A percentile compares a stretch with the other conserved stretches of the same genome.
These are phyloP conservation scores for Stictocephala bisonia DNA, from an alignment of 2,888 invertebrate species.

Conservation along the genomic window DNA sequence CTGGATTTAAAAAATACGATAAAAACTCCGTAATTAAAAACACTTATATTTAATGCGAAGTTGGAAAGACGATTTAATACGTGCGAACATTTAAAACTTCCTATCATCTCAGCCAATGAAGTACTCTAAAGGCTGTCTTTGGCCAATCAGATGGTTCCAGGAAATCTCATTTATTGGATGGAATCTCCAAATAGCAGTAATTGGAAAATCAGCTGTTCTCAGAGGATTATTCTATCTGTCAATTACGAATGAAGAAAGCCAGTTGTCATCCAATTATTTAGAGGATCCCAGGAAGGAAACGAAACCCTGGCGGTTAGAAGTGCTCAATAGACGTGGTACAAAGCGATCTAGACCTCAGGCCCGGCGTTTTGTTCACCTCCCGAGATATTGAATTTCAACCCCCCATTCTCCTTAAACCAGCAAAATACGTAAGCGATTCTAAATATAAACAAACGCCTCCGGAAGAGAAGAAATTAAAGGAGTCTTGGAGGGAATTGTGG, in stretches of 20 bases:
- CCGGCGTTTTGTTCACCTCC: constrained; percentile 28
- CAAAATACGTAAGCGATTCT: constrained; percentile 18
- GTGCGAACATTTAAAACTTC: no score
- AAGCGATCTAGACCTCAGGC: not conserved
- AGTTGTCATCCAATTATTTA: constrained; percentile 45
- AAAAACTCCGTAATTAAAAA: no score
- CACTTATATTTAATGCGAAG: no score
- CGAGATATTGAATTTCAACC: constrained; percentile 22
- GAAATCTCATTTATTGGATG: no score
- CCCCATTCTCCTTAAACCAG: constrained; percentile 11
- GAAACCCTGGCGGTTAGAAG: constrained; percentile 36
- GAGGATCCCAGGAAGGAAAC: constrained; percentile 41
- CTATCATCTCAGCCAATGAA: no score
- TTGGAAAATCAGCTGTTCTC: constrained; percentile 1
- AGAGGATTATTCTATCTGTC: constrained; percentile 11
- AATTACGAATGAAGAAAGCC: constrained; percentile 17
- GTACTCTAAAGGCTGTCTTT: no score
- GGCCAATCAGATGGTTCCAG: no score
- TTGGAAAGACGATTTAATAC: no score
- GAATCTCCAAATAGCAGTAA: not conserved
- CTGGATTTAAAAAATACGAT: no score
- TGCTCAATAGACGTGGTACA: constrained; percentile 34
- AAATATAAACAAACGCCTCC: constrained; percentile 40
- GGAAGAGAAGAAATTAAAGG: constrained; percentile 20
- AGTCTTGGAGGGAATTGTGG: not conserved